Evolutionary conservation across 2,797 vertebrate species (phyloP).

Genomic region (Natrix natrix): DNA sequence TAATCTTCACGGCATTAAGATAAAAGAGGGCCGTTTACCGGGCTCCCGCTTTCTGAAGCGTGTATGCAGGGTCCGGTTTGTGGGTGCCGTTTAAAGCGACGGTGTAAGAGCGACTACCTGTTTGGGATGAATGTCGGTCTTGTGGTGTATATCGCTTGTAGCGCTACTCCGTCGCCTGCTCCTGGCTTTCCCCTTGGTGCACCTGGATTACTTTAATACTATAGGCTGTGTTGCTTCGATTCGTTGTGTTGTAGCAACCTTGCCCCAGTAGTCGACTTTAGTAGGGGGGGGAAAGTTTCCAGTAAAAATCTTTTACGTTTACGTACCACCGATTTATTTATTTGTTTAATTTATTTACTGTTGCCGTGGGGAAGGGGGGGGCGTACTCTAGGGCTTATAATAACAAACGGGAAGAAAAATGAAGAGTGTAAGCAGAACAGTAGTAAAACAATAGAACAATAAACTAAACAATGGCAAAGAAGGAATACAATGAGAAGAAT

Average conservation of each 20-base stretch:
- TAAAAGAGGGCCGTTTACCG: too few relatives aligned
- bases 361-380: not conserved
- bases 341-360: not conserved
- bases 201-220: not conserved
- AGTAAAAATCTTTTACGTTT: not conserved
- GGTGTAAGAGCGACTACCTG: not conserved
- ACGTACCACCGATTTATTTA: not conserved
- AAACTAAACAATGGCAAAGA: not conserved
- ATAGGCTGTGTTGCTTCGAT: not conserved
- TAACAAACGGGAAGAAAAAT: not conserved
- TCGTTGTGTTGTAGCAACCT: not conserved
- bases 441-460: not conserved
- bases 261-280: not conserved
- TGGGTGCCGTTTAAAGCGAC: not conserved
- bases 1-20: too few relatives aligned
- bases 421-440: not conserved
- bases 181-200: not conserved
- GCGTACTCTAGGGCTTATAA: not conserved
- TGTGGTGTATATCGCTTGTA: not conserved
- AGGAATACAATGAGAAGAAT: not conserved
- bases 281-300: accelerated
- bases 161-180: not conserved
- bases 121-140: not conserved
- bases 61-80: not conserved
- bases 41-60: not conserved